Evolutionary conservation across 2,888 invertebrate genomes (phyloP).

Genomic region (Germaria angustata): DNA sequence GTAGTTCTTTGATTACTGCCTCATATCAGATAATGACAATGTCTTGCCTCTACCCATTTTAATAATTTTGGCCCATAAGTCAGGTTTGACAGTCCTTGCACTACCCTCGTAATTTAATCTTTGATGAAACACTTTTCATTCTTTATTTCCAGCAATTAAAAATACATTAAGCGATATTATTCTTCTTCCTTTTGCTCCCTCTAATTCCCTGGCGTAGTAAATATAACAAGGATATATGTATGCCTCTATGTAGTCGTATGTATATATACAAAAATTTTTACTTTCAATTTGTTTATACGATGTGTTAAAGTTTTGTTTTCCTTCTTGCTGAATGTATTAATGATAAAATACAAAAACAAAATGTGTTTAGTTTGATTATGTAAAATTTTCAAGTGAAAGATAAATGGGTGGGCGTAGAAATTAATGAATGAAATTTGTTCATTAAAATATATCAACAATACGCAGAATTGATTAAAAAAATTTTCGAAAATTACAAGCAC

Average conservation of each 20-base stretch:
- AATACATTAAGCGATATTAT: constrained; percentile 34
- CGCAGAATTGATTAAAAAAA: too few species aligned
- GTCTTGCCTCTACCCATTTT: too few species aligned
- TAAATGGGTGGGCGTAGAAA: background rate
- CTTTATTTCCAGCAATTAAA: constrained; percentile 41
- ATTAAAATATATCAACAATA: too few species aligned
- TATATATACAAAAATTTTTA: background rate
- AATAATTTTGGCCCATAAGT: too few species aligned
- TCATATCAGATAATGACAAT: too few species aligned
- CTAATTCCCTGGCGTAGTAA: background rate
- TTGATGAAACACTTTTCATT: background rate
- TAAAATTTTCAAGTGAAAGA: background rate
- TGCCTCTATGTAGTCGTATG: background rate
- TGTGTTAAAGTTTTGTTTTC: background rate
- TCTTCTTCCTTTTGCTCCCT: background rate
- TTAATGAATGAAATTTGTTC: background rate
- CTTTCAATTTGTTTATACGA: constrained; percentile 2
- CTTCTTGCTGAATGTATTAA: constrained; percentile 2
- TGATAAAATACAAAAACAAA: background rate
- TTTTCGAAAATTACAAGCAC: too few species aligned
- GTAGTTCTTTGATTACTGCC: too few species aligned
- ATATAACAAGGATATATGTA: too few species aligned
- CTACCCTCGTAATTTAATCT: background rate
- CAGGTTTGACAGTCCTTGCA: background rate
- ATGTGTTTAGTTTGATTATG: background rate